phyloP scores from a whole-genome alignment of 2,888 invertebrate species.

The Andrena minutula region DNA sequence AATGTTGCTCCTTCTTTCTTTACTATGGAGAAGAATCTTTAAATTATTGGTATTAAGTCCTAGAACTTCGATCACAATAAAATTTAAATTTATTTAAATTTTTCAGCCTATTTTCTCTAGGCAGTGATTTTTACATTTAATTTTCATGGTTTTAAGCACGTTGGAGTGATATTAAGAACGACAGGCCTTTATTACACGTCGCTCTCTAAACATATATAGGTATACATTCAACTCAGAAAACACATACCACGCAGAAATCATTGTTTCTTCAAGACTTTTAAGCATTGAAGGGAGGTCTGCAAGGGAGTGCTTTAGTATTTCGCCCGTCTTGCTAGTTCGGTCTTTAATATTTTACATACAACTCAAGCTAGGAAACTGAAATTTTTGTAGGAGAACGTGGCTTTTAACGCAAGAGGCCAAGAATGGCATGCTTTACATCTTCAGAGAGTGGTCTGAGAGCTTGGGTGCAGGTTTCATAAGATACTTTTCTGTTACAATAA shows the following conservation, averaged over 20 bases:
- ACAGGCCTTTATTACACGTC: too few relatives aligned
- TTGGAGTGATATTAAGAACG: too few relatives aligned
- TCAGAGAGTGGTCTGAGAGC: slow-evolving; percentile 32
- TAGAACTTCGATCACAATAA: background rate
- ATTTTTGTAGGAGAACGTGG: slow-evolving; percentile 5
- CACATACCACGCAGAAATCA: background rate
- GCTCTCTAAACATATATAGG: too few relatives aligned
- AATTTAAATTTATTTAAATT: background rate
- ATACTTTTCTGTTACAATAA: slow-evolving; percentile 15
- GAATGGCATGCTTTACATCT: slow-evolving; percentile 35
- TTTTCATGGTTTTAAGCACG: too few relatives aligned
- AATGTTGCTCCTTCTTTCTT: too few relatives aligned
- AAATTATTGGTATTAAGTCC: too few relatives aligned
- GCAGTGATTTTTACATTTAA: too few relatives aligned
- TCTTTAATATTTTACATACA: slow-evolving; percentile 23
- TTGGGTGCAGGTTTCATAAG: slow-evolving; percentile 36
- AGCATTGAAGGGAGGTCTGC: background rate
- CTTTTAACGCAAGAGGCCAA: slow-evolving; percentile 41
- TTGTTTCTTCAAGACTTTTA: background rate
- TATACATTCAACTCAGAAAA: too few relatives aligned
- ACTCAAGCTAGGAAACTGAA: background rate
- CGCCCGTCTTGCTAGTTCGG: background rate
- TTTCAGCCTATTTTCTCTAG: background rate
- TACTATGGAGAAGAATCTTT: too few relatives aligned
- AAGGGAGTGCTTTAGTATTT: background rate